phyloP scores from a whole-genome alignment of 2,797 vertebrate species.

The Potorous gilbertii region DNA sequence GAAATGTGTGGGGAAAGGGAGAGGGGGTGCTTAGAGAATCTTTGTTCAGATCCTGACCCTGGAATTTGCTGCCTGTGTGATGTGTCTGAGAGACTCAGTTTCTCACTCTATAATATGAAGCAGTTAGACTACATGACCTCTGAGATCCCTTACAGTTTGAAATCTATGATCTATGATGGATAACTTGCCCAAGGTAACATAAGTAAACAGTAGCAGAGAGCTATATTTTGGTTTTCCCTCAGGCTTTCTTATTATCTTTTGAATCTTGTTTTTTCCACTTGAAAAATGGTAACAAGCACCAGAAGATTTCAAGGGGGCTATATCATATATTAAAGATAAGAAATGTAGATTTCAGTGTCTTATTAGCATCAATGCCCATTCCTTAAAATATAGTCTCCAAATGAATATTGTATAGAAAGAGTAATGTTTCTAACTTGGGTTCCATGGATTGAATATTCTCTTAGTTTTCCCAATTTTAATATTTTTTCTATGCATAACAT shows the following conservation, averaged over 20 bases:
- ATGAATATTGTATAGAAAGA: conserved; percentile 51
- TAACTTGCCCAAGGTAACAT: neutral
- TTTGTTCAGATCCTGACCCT: neutral
- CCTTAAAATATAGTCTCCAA: conserved; percentile 35
- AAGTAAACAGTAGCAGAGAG: neutral
- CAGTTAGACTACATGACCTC: neutral
- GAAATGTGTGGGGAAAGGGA: neutral
- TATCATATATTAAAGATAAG: conserved; percentile 69
- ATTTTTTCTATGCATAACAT: conserved; percentile 35
- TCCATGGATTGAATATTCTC: neutral
- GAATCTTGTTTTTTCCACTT: conserved; percentile 24
- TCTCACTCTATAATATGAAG: neutral
- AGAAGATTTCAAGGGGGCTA: conserved; percentile 64
- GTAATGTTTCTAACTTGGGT: conserved; percentile 30
- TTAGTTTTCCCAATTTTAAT: conserved; percentile 32
- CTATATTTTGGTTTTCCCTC: conserved; percentile 63
- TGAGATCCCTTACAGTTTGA: neutral
- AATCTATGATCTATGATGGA: neutral
- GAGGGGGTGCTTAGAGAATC: neutral
- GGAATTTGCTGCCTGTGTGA: neutral
- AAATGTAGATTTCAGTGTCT: conserved; percentile 1
- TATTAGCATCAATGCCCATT: conserved; percentile 25
- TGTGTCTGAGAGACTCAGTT: neutral
- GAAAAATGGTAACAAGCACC: conserved; percentile 39
- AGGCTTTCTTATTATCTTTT: conserved; percentile 50